Evolutionary conservation across 1,140 invertebrate genomes (phyloP), one percentile per base, ranked within the genome.

Genomic region (Drosophila arizonae): DNA sequence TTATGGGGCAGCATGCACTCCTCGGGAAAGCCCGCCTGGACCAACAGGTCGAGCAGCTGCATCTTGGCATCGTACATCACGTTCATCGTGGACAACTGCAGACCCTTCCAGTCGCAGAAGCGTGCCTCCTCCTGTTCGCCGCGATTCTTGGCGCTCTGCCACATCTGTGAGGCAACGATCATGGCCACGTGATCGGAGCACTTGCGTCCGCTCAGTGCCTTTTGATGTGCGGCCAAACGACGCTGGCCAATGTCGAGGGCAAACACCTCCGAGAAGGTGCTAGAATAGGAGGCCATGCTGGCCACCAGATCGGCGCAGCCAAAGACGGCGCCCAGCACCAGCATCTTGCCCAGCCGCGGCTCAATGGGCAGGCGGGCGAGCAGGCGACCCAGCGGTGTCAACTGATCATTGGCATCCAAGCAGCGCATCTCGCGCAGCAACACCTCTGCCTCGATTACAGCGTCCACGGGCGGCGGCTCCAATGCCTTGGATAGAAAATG

Each of bases 151-250:
- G 96, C 96, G 46, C 95, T 94, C 79, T 97, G 96, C 97, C 97
- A 99, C 76, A 95, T 91, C 92, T 95, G 79, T 88, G 98, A 98
- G 17, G 97, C 98, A 78, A 97, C 97, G 6, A 99, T 93, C 94
- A 99, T 96, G 8, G 98, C 98, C 13, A 99, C 95, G 91, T 99
- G 98, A 92, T 99, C 99, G 17, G 97, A 99, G 85, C 94, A 96
- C 50, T 97, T 93, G 61, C 95, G 95, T 0, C 98, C 98, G 13
- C 96, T 95, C 69, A 99, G 95, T 17, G 94, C 94, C 33, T 95
- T 94, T 87, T 99, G 97, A 69, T 96, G 95, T 36, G 94, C 93
- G 1, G 95, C 94, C 17, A 98, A 92, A 43, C 96, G 92, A 30
- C 94, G 92, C 17, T 94, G 93, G 2, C 95, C 94, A 58, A 95